Conservation (phyloP, 2,113 vertebrate species). For the Chaetops frenatus region DNA sequence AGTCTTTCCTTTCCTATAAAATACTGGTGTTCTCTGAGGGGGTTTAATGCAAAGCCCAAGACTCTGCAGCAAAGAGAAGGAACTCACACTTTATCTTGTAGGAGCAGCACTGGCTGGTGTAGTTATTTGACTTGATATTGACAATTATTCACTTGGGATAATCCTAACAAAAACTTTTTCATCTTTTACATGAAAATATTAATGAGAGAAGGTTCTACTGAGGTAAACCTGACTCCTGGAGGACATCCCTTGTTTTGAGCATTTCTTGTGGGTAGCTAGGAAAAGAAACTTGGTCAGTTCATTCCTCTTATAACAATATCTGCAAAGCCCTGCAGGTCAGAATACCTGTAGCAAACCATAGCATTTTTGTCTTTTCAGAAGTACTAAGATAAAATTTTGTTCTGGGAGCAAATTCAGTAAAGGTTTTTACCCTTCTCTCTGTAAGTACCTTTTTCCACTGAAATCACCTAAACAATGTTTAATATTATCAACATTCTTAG, state of each 20-base stretch:
- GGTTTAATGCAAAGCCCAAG: background rate
- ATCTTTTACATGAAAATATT: background rate
- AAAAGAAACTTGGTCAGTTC: background rate
- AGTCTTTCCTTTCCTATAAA: background rate
- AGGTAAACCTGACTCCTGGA: background rate
- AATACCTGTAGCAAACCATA: background rate
- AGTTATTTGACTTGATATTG: background rate
- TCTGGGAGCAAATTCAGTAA: background rate
- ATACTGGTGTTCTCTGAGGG: background rate
- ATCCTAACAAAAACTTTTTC: background rate
- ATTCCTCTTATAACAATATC: background rate
- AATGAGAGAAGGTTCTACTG: background rate
- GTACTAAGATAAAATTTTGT: background rate
- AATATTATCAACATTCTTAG: background rate
- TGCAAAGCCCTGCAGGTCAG: background rate
- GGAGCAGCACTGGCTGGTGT: background rate
- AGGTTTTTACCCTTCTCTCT: background rate
- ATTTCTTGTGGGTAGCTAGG: background rate
- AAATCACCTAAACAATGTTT: background rate
- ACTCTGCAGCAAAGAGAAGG: background rate
- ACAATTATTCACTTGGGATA: background rate
- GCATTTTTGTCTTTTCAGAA: background rate
- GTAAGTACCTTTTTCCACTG: background rate
- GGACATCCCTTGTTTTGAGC: background rate
- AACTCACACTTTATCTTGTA: background rate